Percentiles rank a stretch among this genome's conserved stretches.
phyloP scores from a whole-genome alignment of 2,797 vertebrate species.

The Lycodopsis pacificus region DNA sequence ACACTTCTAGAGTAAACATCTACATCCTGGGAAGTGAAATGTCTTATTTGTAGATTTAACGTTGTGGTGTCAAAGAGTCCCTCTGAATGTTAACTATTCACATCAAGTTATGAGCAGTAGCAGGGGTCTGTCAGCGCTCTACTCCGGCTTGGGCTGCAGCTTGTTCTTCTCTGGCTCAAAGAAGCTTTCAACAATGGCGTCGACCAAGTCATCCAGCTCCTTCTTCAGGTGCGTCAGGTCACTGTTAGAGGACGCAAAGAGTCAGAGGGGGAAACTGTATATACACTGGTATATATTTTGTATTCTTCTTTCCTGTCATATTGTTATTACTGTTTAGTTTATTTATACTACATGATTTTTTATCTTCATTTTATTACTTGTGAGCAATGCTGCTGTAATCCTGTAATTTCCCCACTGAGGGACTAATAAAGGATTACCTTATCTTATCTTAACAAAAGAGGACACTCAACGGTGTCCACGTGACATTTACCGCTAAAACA shows the following conservation, averaged over 20 bases:
- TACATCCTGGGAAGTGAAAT: not conserved
- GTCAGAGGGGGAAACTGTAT: not conserved
- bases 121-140: slow-evolving; percentile 31
- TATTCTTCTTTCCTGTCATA: too few relatives aligned
- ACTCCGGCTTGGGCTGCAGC: slow-evolving; percentile 85
- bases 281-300: too few relatives aligned
- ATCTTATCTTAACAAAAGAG: too few relatives aligned
- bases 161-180: slow-evolving; percentile 95
- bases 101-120: not conserved
- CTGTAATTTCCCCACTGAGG: too few relatives aligned
- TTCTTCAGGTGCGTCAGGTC: slow-evolving; percentile 89
- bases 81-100: not conserved
- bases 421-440: too few relatives aligned
- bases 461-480: not conserved
- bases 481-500: not conserved
- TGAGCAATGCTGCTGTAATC: too few relatives aligned
- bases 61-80: not conserved
- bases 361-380: too few relatives aligned
- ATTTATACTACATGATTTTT: too few relatives aligned
- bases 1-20: not conserved
- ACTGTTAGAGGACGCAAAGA: slow-evolving; percentile 76
- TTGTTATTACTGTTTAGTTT: too few relatives aligned
- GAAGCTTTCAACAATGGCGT: slow-evolving; percentile 92
- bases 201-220: slow-evolving; percentile 90
- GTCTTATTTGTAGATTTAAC: not conserved